These are phyloP conservation scores for Istiophorus platypterus DNA, from an alignment of 2,113 vertebrate species.

Conservation along the genomic window DNA sequence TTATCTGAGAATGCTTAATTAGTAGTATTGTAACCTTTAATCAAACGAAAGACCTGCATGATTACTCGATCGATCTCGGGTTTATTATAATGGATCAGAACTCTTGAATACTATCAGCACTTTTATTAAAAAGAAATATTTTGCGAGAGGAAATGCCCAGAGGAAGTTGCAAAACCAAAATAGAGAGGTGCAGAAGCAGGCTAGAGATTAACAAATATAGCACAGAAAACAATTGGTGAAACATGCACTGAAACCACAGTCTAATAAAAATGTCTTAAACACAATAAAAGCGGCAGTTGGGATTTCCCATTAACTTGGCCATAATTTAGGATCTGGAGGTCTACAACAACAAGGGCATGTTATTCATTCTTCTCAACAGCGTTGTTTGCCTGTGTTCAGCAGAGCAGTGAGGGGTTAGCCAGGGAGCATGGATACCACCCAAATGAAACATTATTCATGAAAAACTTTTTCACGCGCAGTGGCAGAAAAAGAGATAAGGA, in stretches of 20 bases:
- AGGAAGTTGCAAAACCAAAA: conserved; percentile 39
- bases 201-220: conserved; percentile 39
- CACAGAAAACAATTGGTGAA: conserved; percentile 41
- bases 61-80: not conserved
- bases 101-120: not conserved
- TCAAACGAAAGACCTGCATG: not conserved
- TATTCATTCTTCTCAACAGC: conserved; percentile 73
- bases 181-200: conserved; percentile 15
- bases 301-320: conserved; percentile 64
- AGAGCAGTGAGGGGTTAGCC: conserved; percentile 69
- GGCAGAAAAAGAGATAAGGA: conserved; percentile 46
- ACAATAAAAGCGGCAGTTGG: conserved; percentile 56
- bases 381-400: conserved; percentile 76
- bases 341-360: conserved; percentile 56
- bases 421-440: conserved; percentile 69
- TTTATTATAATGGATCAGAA: not conserved
- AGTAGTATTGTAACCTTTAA: not conserved
- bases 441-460: conserved; percentile 73
- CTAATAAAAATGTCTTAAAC: conserved; percentile 61
- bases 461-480: conserved; percentile 23
- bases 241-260: conserved; percentile 58
- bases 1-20: not conserved
- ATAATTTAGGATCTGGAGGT: conserved; percentile 61
- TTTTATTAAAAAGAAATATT: conserved; percentile 12
- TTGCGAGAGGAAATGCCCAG: conserved; percentile 27